A percentile compares a stretch with the other conserved stretches of the same genome.
Conservation (phyloP, 2,888 invertebrate species). For the Schrankia costaestrigalis region DNA sequence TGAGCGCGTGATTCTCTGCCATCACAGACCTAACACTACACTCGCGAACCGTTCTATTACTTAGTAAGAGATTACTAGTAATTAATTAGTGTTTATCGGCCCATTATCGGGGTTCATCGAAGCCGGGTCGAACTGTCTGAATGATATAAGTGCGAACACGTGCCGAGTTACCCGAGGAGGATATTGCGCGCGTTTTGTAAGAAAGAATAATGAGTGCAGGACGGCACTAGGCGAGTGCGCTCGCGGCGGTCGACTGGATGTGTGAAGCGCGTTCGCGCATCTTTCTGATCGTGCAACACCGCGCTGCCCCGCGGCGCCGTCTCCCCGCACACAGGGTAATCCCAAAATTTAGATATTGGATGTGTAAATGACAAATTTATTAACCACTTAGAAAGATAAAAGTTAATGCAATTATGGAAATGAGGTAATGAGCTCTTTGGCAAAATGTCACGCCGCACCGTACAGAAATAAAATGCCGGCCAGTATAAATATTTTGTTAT, state of each 20-base stretch:
- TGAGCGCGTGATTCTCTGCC: constrained; percentile 67
- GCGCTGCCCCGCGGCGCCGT: constrained; percentile 3
- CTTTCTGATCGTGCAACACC: constrained; percentile 6
- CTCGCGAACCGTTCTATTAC: constrained; percentile 43
- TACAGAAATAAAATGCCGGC: constrained; percentile 6
- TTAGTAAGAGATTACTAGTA: constrained; percentile 30
- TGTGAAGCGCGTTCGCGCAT: constrained; percentile 32
- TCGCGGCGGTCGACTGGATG: constrained; percentile 29
- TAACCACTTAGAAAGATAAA: constrained; percentile 18
- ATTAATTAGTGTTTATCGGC: constrained; percentile 55
- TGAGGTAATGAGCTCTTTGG: constrained; percentile 29
- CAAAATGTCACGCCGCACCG: neutral
- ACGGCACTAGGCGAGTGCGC: constrained; percentile 29
- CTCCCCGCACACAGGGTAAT: constrained; percentile 25
- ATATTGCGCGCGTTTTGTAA: constrained; percentile 46
- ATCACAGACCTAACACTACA: constrained; percentile 59
- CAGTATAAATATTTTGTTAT: neutral
- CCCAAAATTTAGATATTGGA: constrained; percentile 12
- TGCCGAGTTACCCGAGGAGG: constrained; percentile 33
- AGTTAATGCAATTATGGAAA: constrained; percentile 23
- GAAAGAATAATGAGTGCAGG: constrained; percentile 49
- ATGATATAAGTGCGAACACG: constrained; percentile 39
- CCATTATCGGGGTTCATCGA: constrained; percentile 59
- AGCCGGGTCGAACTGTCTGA: constrained; percentile 37
- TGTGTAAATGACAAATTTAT: neutral